Base-by-base conservation (phyloP, 2,113 vertebrate species). In the Bubo blakistoni region DNA sequence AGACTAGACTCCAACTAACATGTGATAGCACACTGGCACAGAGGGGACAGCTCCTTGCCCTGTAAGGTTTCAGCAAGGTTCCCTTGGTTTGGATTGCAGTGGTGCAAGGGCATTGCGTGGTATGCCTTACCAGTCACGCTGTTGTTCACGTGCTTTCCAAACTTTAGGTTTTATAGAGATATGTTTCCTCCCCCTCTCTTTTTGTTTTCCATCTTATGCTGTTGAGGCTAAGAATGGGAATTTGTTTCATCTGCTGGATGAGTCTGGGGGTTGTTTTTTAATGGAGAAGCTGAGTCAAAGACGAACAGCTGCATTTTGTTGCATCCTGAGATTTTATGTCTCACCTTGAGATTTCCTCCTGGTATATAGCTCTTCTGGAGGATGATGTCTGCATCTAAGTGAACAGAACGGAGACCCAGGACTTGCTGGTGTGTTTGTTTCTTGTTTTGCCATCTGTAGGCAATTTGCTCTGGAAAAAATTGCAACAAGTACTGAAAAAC, bases 91-190 rank as follows among this genome's bases (percentile, higher is more conserved):
- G 52, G 25, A 10, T 12, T 51, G 42, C 16, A 13, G 42, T 10
- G 12, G 9, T 16, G 12, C 16, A 4, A 27, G 42, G 11, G 15
- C 3, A 1, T 17, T 27, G 14, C 4, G 1, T 27, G n/a, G 16
- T 14, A 21, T 6, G 11, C 34, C 34, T 17, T 25, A 32, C 27
- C 47, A 10, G 18, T 26, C 47, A 27, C 27, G 32, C 38, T 70
- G 46, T 57, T 27, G 7, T 54, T 46, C 9, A 26, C 7, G 2
- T 32, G 52, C 38, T 32, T 70, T 15, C 54, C 38, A 21, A 72
- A 44, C 18, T 18, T 7, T 32, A 42, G 9, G 18, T 38, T 46
- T 69, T 24, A 16, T 24, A 16, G 15, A 40, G 57, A 11, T 36
- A 6, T 22, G 6, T 47, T 59, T 30, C 16, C 8, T 74, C 25